These are phyloP conservation scores for Rhinogobio ventralis DNA, from an alignment of 2,797 vertebrate species.

Conservation along the genomic window DNA sequence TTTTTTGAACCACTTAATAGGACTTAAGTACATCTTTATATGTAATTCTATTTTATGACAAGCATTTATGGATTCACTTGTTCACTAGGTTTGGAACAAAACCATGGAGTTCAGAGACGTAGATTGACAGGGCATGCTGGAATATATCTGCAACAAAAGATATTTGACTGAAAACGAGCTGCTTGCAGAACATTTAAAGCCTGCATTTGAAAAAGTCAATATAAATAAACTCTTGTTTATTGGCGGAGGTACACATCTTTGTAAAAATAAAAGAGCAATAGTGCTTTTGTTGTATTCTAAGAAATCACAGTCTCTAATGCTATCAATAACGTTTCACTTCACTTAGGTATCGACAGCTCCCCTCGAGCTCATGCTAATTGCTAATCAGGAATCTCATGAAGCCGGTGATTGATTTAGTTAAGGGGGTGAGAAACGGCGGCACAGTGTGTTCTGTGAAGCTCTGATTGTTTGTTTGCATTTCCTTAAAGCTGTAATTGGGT, in stretches of 20 bases:
- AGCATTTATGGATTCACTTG: background rate
- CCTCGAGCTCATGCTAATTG: conserved; percentile 49
- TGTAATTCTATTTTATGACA: too few species aligned
- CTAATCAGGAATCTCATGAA: conserved; percentile 59
- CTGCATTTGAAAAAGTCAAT: background rate
- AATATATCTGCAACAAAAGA: background rate
- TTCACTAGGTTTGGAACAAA: background rate
- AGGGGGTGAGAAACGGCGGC: background rate
- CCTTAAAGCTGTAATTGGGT: conserved; percentile 58
- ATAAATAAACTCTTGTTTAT: background rate
- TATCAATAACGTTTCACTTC: conserved; percentile 29
- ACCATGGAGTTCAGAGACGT: background rate
- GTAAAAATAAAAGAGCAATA: conserved; percentile 1
- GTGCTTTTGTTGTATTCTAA: conserved; percentile 22
- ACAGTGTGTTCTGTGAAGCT: conserved; percentile 24
- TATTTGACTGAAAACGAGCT: background rate
- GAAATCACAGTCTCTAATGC: conserved; percentile 31
- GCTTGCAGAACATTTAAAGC: background rate
- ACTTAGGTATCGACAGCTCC: conserved; percentile 44
- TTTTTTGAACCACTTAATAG: too few species aligned
- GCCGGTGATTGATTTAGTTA: conserved; percentile 54
- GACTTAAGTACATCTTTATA: too few species aligned
- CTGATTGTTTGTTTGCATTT: conserved; percentile 56
- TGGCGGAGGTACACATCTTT: background rate
- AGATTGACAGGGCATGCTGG: background rate